Evolutionary conservation across 53 echinoderm and acorn worm species (phyloP).

Genomic region (Glandiceps talaboti): DNA sequence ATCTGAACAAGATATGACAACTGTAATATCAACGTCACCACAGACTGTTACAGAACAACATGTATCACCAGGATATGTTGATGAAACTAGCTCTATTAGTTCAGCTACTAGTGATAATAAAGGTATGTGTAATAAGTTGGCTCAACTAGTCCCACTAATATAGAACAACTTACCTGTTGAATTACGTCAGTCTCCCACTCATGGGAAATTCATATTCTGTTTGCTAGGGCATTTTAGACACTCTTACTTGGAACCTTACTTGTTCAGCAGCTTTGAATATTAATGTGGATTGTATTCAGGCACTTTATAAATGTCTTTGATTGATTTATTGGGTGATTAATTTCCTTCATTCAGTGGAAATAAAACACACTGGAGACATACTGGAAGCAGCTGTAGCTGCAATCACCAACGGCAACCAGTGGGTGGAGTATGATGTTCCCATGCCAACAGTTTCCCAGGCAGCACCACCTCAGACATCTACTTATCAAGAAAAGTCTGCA

Average conservation of each 20-base stretch:
- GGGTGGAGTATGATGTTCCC: conserved; percentile 67
- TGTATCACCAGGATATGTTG: background rate
- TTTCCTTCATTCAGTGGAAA: background rate
- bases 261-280: too few species aligned
- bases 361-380: background rate
- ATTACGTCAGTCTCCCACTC: too few species aligned
- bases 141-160: too few species aligned
- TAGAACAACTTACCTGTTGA: too few species aligned
- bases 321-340: too few species aligned
- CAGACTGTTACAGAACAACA: background rate
- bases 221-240: too few species aligned
- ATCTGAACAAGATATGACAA: background rate
- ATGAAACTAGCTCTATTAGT: background rate
- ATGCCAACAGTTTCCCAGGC: background rate
- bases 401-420: conserved; percentile 18
- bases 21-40: background rate
- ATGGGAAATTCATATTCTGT: too few species aligned
- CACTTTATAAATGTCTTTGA: too few species aligned
- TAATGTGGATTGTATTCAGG: too few species aligned
- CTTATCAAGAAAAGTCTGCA: conserved; percentile 42
- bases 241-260: too few species aligned
- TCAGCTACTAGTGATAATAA: background rate
- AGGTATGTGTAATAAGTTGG: too few species aligned
- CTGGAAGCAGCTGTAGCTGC: background rate
- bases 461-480: conserved; percentile 5